Conservation (phyloP, 2,888 invertebrate genomes). For the Ennomos erosarius region DNA sequence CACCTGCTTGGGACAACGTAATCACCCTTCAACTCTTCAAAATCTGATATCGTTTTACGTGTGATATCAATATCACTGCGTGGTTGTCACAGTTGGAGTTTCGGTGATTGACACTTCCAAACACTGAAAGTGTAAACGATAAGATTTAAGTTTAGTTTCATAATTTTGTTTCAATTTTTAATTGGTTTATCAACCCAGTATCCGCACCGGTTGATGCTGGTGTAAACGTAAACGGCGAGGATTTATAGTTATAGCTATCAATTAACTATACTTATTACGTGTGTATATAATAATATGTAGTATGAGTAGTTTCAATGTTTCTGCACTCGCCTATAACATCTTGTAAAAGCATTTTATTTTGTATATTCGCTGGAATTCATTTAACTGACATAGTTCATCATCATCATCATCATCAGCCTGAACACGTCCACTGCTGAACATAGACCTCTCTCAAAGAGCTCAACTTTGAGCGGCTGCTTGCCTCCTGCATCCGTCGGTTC, state of each 20-base stretch:
- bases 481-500: too few relatives aligned
- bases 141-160: too few relatives aligned
- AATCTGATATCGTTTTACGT: conserved; percentile 37
- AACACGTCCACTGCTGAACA: too few relatives aligned
- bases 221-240: conserved; percentile 31
- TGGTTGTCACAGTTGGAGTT: conserved; percentile 1
- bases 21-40: conserved; percentile 30
- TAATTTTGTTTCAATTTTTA: background rate
- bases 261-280: conserved; percentile 42
- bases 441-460: too few relatives aligned
- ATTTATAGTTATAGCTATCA: conserved; percentile 44
- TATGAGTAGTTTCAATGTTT: conserved; percentile 44
- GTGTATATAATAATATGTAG: too few relatives aligned
- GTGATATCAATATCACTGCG: conserved; percentile 36
- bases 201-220: conserved; percentile 12
- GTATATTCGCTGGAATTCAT: conserved; percentile 8
- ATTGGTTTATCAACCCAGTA: conserved; percentile 18
- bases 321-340: conserved; percentile 24
- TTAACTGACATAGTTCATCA: background rate
- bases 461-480: too few relatives aligned
- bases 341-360: conserved; percentile 8
- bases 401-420: too few relatives aligned
- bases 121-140: background rate
- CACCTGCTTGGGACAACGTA: conserved; percentile 34
- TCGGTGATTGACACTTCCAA: conserved; percentile 29